Base-by-base conservation (phyloP, 2,797 vertebrate species). In the Melanotaenia boesemani region DNA sequence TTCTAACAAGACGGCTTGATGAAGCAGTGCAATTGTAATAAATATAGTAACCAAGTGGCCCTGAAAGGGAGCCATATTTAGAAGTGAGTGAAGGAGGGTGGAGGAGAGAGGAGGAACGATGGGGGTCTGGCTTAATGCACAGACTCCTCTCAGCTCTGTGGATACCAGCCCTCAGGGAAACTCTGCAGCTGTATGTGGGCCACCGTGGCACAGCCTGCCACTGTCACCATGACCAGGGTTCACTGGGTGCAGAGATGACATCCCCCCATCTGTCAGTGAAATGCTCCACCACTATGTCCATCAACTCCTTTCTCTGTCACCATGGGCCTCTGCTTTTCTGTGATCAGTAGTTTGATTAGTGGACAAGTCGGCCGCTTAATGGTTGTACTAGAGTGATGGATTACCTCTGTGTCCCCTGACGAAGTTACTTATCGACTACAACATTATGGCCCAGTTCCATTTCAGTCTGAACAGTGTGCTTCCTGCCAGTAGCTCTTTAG, bases 401-500 rank as follows among this genome's bases (percentile, higher is more conserved):
- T 91, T 59, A 79, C 34, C 67, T 72, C 54, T 69, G 71, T 63
- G 76, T 63, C 77, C 76, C 57, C 36, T 46, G 41, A 84, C 77
- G 64, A 26, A 66, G 75, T 84, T 83, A 83, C 80, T 69, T 89
- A 91, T 88, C 26, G 80, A 90, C 87, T 72, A n/a, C 84, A 83
- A 79, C 89, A 88, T 92, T 85, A 91, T 86, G 87, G 80, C 84
- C 81, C 73, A 54, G 70, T 90, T 91, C 85, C 85, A 84, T 86
- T 89, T 85, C 72, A 67, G 75, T 78, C 81, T 72, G 64, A 87
- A 82, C 86, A 77, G 82, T 83, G 34, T 67, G 72, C 76, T 78
- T 86, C 74, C 74, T 78, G 68, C 67, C 65, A 41, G 77, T 18
- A 74, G 81, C 83, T 75, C 80, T 85, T 81, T 61, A 52, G 74